phyloP scores from a whole-genome alignment of 2,888 invertebrate species.

The Netelia inedita region DNA sequence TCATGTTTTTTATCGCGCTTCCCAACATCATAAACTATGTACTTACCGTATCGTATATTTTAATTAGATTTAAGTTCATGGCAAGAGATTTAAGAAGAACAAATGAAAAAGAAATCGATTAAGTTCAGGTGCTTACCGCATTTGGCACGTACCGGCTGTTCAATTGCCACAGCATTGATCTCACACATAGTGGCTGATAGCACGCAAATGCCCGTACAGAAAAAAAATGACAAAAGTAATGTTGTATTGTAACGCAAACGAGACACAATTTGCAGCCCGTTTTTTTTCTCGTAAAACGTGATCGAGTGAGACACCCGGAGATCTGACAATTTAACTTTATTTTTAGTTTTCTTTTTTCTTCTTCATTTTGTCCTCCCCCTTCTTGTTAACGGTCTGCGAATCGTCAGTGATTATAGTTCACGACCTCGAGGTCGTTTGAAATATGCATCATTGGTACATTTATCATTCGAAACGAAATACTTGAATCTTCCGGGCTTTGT shows the following conservation, averaged over 20 bases:
- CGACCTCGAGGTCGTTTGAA: slow-evolving; percentile 26
- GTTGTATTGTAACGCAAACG: slow-evolving; percentile 20
- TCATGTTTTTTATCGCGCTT: slow-evolving; percentile 72
- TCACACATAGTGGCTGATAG: slow-evolving; percentile 71
- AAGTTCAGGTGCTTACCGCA: slow-evolving; percentile 48
- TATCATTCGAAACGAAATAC: slow-evolving; percentile 52
- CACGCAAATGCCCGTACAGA: slow-evolving; percentile 67
- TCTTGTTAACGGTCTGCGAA: slow-evolving; percentile 34
- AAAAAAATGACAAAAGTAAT: slow-evolving; percentile 4
- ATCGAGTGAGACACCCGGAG: slow-evolving; percentile 42
- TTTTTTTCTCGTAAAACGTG: slow-evolving; percentile 13
- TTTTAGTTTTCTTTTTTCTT: slow-evolving; percentile 21
- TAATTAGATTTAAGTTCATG: slow-evolving; percentile 76
- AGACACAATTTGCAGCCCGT: slow-evolving; percentile 18
- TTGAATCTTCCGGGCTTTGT: slow-evolving; percentile 65
- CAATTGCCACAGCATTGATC: slow-evolving; percentile 77
- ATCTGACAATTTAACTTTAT: slow-evolving; percentile 47
- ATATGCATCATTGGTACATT: slow-evolving; percentile 37
- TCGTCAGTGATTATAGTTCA: slow-evolving; percentile 25
- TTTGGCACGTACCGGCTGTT: slow-evolving; percentile 46
- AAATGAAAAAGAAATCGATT: neutral
- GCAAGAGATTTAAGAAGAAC: slow-evolving; percentile 56
- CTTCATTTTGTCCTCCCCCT: too few relatives aligned
- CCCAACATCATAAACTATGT: slow-evolving; percentile 74
- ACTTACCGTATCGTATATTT: slow-evolving; percentile 76